A percentile compares a stretch with the other conserved stretches of the same genome.
Conservation (phyloP, 1,140 invertebrate species). For the Ridgeia piscesae region DNA sequence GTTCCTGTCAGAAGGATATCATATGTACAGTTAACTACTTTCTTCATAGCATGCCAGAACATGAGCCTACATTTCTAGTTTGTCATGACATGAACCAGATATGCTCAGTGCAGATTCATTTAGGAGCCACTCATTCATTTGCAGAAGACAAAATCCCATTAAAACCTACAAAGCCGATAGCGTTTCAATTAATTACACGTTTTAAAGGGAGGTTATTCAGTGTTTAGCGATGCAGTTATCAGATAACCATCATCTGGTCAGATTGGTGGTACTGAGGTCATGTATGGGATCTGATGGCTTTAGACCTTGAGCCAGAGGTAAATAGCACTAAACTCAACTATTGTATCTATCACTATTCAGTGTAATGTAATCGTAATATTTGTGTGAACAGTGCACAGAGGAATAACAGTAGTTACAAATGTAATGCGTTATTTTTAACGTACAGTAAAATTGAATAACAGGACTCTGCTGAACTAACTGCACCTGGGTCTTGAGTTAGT, state of each 20-base stretch:
- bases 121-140: background rate
- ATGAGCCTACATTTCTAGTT: background rate
- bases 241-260: background rate
- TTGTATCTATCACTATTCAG: background rate
- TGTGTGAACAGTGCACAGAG: no score
- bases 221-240: background rate
- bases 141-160: background rate
- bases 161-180: background rate
- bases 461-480: no score
- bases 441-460: no score
- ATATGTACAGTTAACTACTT: background rate
- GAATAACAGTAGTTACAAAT: no score
- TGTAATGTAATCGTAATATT: no score
- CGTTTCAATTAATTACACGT: background rate
- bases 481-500: no score
- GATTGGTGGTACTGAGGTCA: background rate
- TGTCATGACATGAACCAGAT: background rate
- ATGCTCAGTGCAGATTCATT: background rate
- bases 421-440: no score
- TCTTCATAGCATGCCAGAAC: background rate
- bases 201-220: no score
- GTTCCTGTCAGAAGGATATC: background rate
- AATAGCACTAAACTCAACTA: background rate
- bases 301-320: background rate
- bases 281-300: background rate